Evolutionary conservation across 2,888 invertebrate species (phyloP), one percentile per base, ranked within the genome.

Genomic region (Sphaerophoria rueppellii): DNA sequence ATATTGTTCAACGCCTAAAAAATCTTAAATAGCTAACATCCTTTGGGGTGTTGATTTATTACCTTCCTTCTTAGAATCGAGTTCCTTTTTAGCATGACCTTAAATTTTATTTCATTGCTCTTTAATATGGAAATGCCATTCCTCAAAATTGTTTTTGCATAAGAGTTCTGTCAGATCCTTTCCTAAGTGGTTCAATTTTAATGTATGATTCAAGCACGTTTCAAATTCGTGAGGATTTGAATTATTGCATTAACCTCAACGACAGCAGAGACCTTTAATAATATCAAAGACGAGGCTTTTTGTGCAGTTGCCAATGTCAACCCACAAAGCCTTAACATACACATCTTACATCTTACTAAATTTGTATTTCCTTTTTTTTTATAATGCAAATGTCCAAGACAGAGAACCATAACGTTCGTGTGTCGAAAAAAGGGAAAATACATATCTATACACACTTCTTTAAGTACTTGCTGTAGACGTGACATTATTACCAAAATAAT

Each of bases 211-310:
- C 57, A 78, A 82, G 78, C 82, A 79, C 79, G 82, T 83, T 74
- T 79, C 54, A 74, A 65, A 83, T 72, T 83, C 75, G 79, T 79
- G 79, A 83, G 79, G 75, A 60, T 79, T 83, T 83, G 71, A 83
- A 79, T 83, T 74, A 71, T 52, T 67, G 50, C 65, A 74, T 79
- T 83, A 83, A 67, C 78, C 79, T 69, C 75, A 83, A 75, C 67
- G 79, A 60, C 74, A 43, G 57, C 0, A 35, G 24, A 67, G 35
- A 6, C 16, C 34, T 32, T 14, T 37, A 67, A 67, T 60, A 52
- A 65, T 58, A 78, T 65, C 63, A 78, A 65, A 76, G 78, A 61
- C 32, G 32, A 24, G 48, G 43, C 58, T 11, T 50, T 40, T 34
- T 55, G 34, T 40, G 37, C 40, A 7, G 40, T 9, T 40, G 9